Evolutionary conservation across 2,113 vertebrate species (phyloP).

Genomic region (Lepidothrix coronata): DNA sequence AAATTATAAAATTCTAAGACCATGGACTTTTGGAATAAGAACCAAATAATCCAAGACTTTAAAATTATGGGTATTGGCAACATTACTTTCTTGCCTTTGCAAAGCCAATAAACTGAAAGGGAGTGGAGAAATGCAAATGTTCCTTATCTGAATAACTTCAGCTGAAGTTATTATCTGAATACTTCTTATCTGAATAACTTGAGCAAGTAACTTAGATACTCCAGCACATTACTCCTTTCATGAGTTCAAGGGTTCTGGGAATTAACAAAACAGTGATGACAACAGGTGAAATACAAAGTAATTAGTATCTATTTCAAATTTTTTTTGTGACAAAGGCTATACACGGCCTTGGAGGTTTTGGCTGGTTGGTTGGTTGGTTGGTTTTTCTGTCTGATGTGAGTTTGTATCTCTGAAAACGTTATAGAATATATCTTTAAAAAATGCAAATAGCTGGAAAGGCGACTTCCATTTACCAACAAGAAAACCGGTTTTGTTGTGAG

Average conservation of each 20-base stretch:
- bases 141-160: background rate
- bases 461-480: background rate
- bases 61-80: background rate
- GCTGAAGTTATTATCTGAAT: background rate
- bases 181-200: background rate
- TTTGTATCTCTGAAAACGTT: background rate
- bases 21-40: background rate
- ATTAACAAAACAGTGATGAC: background rate
- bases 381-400: background rate
- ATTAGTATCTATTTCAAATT: background rate
- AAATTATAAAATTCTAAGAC: background rate
- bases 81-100: background rate
- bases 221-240: background rate
- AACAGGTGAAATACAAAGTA: background rate
- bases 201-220: background rate
- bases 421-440: background rate
- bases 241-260: background rate
- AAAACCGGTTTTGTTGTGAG: background rate
- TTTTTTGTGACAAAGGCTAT: background rate
- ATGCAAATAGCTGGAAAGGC: background rate
- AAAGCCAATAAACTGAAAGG: background rate
- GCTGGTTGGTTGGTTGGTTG: background rate
- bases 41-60: background rate
- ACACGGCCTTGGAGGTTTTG: background rate
- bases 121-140: background rate